phyloP scores from a whole-genome alignment of 2,797 vertebrate species.

The Alectoris magna region DNA sequence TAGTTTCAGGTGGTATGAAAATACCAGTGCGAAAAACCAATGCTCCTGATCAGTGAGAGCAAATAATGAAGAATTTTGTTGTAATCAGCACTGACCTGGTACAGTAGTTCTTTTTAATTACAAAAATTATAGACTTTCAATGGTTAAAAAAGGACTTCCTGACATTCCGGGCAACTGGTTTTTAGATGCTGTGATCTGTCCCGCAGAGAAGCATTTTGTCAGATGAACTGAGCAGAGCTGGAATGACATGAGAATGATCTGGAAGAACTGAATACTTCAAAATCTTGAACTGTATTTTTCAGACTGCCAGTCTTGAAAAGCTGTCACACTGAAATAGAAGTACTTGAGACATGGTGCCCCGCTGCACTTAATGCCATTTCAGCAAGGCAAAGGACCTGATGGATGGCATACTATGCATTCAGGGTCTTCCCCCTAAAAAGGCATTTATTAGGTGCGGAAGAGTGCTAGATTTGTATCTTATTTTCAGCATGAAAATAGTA shows the following conservation, averaged over 20 bases:
- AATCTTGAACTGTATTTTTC: neutral
- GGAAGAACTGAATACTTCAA: neutral
- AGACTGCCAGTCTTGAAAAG: neutral
- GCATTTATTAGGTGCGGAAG: neutral
- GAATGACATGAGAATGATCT: neutral
- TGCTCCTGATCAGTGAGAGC: neutral
- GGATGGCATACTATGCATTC: neutral
- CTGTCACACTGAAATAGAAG: neutral
- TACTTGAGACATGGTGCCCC: neutral
- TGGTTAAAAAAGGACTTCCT: neutral
- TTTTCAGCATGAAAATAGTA: neutral
- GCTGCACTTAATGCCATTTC: neutral
- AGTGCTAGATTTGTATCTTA: neutral
- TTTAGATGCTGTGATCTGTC: neutral
- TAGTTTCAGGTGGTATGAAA: slow-evolving; percentile 17
- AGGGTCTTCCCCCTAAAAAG: neutral
- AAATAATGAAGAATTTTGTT: neutral
- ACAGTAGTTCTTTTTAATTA: neutral
- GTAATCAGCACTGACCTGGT: neutral
- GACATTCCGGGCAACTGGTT: neutral
- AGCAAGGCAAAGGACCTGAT: neutral
- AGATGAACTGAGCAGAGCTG: neutral
- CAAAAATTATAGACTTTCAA: neutral
- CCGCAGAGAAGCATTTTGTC: slow-evolving; percentile 28
- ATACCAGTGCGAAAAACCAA: neutral